Evolutionary conservation across 2,797 vertebrate genomes (phyloP), one percentile per base, ranked within the genome.

Genomic region (Parauchenoglanis ngamensis): DNA sequence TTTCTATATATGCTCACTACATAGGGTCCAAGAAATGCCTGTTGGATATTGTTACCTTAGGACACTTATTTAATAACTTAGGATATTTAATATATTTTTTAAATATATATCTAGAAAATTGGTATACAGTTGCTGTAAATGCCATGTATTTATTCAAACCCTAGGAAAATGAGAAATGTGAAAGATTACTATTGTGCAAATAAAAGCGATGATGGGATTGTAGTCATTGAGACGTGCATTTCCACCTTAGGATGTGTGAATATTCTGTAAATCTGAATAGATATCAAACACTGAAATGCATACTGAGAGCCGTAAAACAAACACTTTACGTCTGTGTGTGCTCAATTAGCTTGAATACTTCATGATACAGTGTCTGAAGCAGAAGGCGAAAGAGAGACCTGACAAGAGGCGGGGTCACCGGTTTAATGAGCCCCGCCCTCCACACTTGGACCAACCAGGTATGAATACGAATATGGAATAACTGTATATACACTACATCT

Each of bases 321-420:
- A 49, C 49, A 35, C 5, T 68, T 28, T 72, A 21, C 65, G 13
- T 80, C 8, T 88, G n/a, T 87, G 78, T 86, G 4, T 87, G 11
- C 3, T 21, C 46, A 56, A 92, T 85, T 89, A 99, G 98, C 93
- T 99, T 95, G 98, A 99, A 92, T 99, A 98, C 95, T 99, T 99
- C 94, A 98, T 99, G 96, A 97, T 98, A 89, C 97, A 99, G 95
- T 96, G 96, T 95, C 95, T 99, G 93, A 99, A 98, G 94, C 97
- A 97, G 94, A 99, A 99, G 96, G 97, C 97, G 86, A 97, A 97
- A 92, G 96, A 97, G 90, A 97, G 97, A 86, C 96, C 97, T 88
- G 98, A 98, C 94, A 98, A 95, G 92, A 97, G 96, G 91, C 96
- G 96, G 93, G 95, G 80, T 28, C 95, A 94, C 91, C 97, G 96